Base-by-base conservation (phyloP, 2,113 vertebrate genomes). In the Corythaeola cristata region DNA sequence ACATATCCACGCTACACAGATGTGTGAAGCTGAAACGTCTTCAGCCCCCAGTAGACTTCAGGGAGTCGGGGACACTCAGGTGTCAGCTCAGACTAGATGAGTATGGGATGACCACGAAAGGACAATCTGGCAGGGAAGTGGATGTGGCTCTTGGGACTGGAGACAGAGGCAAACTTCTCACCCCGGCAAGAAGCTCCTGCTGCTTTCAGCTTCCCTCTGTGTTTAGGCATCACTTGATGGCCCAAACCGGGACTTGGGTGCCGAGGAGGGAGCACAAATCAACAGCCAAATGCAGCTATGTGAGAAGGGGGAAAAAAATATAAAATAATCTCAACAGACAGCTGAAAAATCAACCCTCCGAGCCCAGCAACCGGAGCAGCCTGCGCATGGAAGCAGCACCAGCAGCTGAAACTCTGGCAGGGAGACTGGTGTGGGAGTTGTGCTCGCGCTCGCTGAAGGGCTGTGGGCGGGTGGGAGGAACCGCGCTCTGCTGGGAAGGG, bases 401-500 rank as follows among this genome's bases (percentile, higher is more conserved):
- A 89, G 79, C 83, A 95, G 94, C 88, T 89, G 85, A 89, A 88
- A 64, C 74, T 66, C 89, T 92, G 93, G 85, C 22, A 18, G 75
- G 30, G 83, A 97, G 83, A 84, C 73, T 82, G 3, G 50, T 66
- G 88, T 94, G 90, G 86, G 94, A 95, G 95, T 93, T 72, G 72
- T 75, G 93, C 93, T 92, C 26, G 3, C 15, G 2, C 68, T 83
- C 1, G 6, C 88, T 93, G 92, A 88, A 91, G 85, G 79, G 82
- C 73, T 95, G 90, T 92, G 66, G 96, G 92, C 95, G 95, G 96
- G 96, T 87, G 86, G 97, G 94, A 97, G 92, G 96, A 95, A 94
- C 92, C 71, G 74, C 8, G 2, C 60, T 82, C 11, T 88, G 66
- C 83, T 91, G 0, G 72, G 74, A 41, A 86, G 0, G 72, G 77